Conservation (phyloP, 2,797 vertebrate species). For the Xiphophorus birchmanni region DNA sequence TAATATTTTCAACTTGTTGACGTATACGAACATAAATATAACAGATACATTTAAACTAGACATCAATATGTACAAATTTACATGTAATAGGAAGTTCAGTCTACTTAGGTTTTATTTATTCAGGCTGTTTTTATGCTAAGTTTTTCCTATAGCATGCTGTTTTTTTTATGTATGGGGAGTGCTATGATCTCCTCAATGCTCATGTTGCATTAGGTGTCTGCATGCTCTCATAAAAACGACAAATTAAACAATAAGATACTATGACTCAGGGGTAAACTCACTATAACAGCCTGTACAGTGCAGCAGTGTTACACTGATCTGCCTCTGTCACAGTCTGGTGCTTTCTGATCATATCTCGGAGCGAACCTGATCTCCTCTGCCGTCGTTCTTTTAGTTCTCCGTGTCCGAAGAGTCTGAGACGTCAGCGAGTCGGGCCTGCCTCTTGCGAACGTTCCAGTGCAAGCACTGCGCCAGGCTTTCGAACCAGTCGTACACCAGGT, state of each 20-base stretch:
- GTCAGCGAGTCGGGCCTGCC: constrained; percentile 79
- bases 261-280: constrained; percentile 2
- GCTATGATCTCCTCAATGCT: not conserved
- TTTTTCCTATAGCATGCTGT: constrained; percentile 5
- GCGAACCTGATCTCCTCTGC: not conserved
- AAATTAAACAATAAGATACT: constrained; percentile 9
- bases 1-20: constrained; percentile 13
- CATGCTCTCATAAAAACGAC: constrained; percentile 24
- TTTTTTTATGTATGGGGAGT: not conserved
- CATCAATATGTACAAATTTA: constrained; percentile 63
- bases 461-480: constrained; percentile 86
- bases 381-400: constrained; percentile 71
- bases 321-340: not conserved
- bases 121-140: constrained; percentile 1
- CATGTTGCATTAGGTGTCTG: not conserved
- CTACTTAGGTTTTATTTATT: constrained; percentile 2
- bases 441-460: constrained; percentile 87
- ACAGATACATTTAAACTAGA: constrained; percentile 31
- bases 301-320: not conserved
- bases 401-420: constrained; percentile 81
- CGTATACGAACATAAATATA: constrained; percentile 50
- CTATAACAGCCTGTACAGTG: not conserved
- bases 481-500: constrained; percentile 88
- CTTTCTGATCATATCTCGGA: not conserved
- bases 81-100: constrained; percentile 8